These are phyloP conservation scores for Caenorhabditis macrosperma DNA, from an alignment of 2,888 invertebrate species.

Conservation along the genomic window DNA sequence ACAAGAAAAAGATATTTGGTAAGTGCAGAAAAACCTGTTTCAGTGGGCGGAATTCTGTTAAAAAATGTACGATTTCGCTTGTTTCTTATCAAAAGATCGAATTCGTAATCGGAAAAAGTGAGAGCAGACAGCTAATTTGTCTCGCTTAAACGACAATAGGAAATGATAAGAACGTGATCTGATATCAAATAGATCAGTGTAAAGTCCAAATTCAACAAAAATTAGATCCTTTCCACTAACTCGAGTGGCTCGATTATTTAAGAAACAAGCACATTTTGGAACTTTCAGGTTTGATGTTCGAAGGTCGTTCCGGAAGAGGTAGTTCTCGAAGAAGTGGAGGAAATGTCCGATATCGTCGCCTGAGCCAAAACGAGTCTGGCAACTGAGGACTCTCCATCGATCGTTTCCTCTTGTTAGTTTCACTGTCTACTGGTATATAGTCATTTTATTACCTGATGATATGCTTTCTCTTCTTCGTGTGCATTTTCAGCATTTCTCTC, in stretches of 20 bases:
- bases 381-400: conserved; percentile 7
- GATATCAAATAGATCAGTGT: too few relatives aligned
- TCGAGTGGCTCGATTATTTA: too few relatives aligned
- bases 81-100: not conserved
- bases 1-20: conserved; percentile 67
- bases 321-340: conserved; percentile 43
- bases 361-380: conserved; percentile 61
- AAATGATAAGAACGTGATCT: not conserved
- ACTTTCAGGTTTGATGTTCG: conserved; percentile 65
- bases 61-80: not conserved
- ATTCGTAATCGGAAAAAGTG: not conserved
- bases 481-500: conserved; percentile 35
- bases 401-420: conserved; percentile 21
- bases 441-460: not conserved
- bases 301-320: conserved; percentile 50
- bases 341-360: conserved; percentile 63
- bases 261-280: not conserved
- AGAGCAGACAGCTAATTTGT: not conserved
- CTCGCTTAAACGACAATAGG: not conserved
- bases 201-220: too few relatives aligned
- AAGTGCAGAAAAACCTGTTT: not conserved
- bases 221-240: too few relatives aligned
- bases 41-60: not conserved
- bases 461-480: conserved; percentile 6
- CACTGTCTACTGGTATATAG: conserved; percentile 31